Percentiles rank a stretch among this genome's conserved stretches.
phyloP scores from a whole-genome alignment of 1,140 invertebrate genomes.

The Diorhabda carinulata region DNA sequence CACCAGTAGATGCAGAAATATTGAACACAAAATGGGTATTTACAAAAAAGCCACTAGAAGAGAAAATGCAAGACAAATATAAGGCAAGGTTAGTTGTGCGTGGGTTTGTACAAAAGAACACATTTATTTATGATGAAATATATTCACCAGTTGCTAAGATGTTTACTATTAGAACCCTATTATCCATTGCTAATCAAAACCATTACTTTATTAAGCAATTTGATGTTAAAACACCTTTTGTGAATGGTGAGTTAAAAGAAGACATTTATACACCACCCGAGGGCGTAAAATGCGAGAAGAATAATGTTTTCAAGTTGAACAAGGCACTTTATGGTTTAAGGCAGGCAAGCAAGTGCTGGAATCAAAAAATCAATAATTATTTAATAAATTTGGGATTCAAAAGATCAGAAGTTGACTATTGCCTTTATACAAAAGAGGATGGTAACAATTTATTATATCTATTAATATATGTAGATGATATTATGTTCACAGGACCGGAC shows the following conservation, averaged over 20 bases:
- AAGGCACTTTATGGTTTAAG: conserved; percentile 6
- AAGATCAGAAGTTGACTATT: neutral
- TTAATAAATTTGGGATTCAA: neutral
- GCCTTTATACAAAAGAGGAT: neutral
- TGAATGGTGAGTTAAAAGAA: conserved; percentile 48
- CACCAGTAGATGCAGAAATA: no score
- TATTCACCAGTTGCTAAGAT: conserved; percentile 26
- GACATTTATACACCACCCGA: conserved; percentile 45
- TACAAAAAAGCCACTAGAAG: no score
- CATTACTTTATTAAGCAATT: conserved; percentile 42
- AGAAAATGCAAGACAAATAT: no score
- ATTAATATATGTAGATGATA: no score
- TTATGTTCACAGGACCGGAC: no score
- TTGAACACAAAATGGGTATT: no score
- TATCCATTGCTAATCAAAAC: conserved; percentile 43
- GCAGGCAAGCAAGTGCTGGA: neutral
- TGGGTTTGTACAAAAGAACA: no score
- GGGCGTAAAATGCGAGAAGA: conserved; percentile 28
- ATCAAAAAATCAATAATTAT: neutral
- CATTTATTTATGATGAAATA: no score
- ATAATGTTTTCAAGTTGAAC: neutral
- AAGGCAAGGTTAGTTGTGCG: no score
- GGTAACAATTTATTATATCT: no score
- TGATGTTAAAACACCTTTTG: conserved; percentile 48
- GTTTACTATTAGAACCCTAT: conserved; percentile 42